Percentiles rank a stretch among this genome's conserved stretches.
These are phyloP conservation scores for Harpalus rufipes DNA, from an alignment of 2,888 invertebrate genomes.

Conservation along the genomic window DNA sequence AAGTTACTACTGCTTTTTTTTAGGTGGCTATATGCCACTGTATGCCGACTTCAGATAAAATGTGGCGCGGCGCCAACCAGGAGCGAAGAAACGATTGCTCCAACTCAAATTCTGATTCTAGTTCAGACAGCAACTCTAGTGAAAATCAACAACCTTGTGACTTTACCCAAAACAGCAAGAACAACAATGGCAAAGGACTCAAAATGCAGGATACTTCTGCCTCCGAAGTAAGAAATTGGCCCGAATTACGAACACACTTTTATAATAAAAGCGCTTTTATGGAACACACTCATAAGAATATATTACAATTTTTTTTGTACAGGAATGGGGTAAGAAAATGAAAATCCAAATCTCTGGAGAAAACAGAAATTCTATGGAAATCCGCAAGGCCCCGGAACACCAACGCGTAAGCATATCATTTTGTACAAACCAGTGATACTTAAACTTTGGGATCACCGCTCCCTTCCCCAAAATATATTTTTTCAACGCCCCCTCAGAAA, in stretches of 20 bases:
- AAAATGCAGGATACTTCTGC: slow-evolving; percentile 50
- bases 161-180: not conserved
- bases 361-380: slow-evolving; percentile 34
- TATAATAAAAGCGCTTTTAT: not conserved
- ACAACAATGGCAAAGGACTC: slow-evolving; percentile 13
- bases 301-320: slow-evolving; percentile 8
- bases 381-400: slow-evolving; percentile 39
- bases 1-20: not conserved
- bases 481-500: too few species aligned
- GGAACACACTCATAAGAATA: too few species aligned
- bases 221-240: not conserved
- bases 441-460: too few species aligned
- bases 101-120: not conserved
- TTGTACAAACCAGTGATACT: too few species aligned
- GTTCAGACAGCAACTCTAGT: not conserved
- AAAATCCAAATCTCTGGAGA: slow-evolving; percentile 41
- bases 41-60: not conserved
- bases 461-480: too few species aligned
- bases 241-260: not conserved
- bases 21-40: slow-evolving; percentile 36
- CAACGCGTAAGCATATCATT: slow-evolving; percentile 28
- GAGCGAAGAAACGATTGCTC: not conserved
- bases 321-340: slow-evolving; percentile 46
- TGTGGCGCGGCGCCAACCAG: not conserved
- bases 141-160: slow-evolving; percentile 37